These are phyloP conservation scores for Lacerta viridis DNA, from an alignment of 2,797 vertebrate genomes.

Conservation along the genomic window DNA sequence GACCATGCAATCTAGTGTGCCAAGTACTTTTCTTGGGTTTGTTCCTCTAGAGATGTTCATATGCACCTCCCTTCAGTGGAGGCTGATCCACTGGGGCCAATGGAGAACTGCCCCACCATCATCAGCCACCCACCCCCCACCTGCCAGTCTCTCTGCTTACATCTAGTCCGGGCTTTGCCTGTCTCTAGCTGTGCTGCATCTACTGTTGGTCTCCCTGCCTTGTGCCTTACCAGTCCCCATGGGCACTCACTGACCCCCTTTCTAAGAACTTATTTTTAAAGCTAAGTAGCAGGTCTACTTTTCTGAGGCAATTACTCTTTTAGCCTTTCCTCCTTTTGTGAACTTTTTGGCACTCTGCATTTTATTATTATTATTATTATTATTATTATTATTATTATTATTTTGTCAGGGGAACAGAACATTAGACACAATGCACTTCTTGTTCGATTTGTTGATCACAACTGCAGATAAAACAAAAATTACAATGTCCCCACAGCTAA, in stretches of 20 bases:
- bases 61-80: constrained; percentile 32
- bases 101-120: too few relatives aligned
- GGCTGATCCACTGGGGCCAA: too few relatives aligned
- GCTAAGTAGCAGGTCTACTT: constrained; percentile 54
- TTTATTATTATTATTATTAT: constrained; percentile 9
- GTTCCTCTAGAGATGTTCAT: constrained; percentile 25
- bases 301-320: constrained; percentile 57
- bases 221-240: too few relatives aligned
- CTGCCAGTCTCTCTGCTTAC: neutral
- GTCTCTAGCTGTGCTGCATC: too few relatives aligned
- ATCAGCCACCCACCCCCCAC: too few relatives aligned
- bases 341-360: constrained; percentile 56
- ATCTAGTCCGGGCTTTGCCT: too few relatives aligned
- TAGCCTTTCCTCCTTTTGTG: constrained; percentile 61
- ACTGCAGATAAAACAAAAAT: constrained; percentile 42
- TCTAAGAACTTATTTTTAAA: constrained; percentile 38
- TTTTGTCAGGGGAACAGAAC: constrained; percentile 50
- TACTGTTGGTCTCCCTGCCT: too few relatives aligned
- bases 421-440: constrained; percentile 46
- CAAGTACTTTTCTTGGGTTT: constrained; percentile 23
- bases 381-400: constrained; percentile 22
- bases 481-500: constrained; percentile 56
- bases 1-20: constrained; percentile 1
- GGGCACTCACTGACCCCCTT: neutral
- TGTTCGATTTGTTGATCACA: constrained; percentile 63